phyloP scores from a whole-genome alignment of 2,888 invertebrate species.

The Nesidiocoris tenuis region DNA sequence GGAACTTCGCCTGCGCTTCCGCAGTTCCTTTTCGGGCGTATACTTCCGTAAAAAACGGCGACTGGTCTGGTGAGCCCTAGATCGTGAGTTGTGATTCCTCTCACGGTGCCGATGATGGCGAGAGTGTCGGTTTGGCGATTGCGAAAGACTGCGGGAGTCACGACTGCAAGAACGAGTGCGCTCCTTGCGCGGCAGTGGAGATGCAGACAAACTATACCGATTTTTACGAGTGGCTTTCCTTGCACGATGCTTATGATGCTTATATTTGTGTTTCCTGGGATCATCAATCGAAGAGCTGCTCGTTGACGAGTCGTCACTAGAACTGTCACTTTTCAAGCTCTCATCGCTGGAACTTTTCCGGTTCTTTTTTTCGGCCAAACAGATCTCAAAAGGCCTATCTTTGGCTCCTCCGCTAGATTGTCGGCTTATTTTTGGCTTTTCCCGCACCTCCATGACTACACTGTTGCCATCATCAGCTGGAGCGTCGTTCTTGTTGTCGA shows the following conservation, averaged over 20 bases:
- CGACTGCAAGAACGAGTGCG: background rate
- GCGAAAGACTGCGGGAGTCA: background rate
- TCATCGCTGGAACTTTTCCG: conserved; percentile 9
- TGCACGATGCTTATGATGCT: background rate
- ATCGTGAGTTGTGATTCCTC: background rate
- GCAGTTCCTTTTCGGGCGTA: background rate
- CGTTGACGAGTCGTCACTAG: background rate
- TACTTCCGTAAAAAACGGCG: background rate
- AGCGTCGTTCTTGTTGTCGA: background rate
- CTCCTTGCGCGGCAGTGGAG: background rate
- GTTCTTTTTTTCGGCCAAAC: background rate
- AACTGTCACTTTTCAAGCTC: background rate
- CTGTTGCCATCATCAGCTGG: background rate
- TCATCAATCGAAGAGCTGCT: background rate
- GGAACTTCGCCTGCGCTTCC: conserved; percentile 15
- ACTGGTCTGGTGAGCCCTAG: background rate
- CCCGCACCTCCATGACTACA: no score
- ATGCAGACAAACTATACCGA: background rate
- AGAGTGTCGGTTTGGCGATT: background rate
- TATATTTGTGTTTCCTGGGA: background rate
- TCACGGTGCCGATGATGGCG: background rate
- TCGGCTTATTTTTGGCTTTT: no score
- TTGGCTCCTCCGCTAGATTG: background rate
- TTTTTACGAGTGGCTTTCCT: background rate
- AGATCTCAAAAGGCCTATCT: background rate